Conservation (phyloP, 2,113 vertebrate genomes). For the Cepphus grylle region DNA sequence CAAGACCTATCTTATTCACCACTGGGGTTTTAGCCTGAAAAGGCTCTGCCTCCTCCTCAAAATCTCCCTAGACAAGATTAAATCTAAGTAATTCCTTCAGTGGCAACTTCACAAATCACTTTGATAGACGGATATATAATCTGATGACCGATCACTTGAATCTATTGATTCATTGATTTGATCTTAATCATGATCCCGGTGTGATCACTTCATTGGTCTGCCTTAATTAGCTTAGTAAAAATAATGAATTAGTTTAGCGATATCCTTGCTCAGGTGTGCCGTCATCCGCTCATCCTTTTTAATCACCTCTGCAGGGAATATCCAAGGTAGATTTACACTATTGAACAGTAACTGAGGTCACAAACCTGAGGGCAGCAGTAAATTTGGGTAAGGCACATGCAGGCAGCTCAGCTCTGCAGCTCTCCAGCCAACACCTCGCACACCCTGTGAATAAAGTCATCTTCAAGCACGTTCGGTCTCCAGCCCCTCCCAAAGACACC, state of each 20-base stretch:
- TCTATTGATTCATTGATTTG: neutral
- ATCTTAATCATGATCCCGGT: neutral
- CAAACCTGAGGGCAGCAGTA: neutral
- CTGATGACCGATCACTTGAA: neutral
- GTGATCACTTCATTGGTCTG: neutral
- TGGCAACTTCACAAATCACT: neutral
- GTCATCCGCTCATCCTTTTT: neutral
- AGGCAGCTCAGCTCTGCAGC: neutral
- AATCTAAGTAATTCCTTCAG: slow-evolving; percentile 1
- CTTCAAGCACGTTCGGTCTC: fast-evolving
- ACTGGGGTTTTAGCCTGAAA: neutral
- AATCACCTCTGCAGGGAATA: slow-evolving; percentile 13
- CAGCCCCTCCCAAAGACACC: neutral
- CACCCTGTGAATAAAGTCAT: neutral
- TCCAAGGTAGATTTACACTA: neutral
- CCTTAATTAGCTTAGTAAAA: slow-evolving; percentile 24
- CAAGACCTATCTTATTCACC: neutral
- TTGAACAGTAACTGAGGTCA: neutral
- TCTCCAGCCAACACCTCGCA: neutral
- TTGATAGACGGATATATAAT: neutral
- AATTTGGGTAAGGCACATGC: neutral
- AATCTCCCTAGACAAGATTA: neutral
- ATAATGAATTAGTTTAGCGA: neutral
- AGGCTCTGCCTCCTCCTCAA: neutral
- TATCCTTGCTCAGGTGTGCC: slow-evolving; percentile 23